These are phyloP conservation scores for Sceloporus tristichus DNA, from an alignment of 2,113 vertebrate species.

Conservation along the genomic window DNA sequence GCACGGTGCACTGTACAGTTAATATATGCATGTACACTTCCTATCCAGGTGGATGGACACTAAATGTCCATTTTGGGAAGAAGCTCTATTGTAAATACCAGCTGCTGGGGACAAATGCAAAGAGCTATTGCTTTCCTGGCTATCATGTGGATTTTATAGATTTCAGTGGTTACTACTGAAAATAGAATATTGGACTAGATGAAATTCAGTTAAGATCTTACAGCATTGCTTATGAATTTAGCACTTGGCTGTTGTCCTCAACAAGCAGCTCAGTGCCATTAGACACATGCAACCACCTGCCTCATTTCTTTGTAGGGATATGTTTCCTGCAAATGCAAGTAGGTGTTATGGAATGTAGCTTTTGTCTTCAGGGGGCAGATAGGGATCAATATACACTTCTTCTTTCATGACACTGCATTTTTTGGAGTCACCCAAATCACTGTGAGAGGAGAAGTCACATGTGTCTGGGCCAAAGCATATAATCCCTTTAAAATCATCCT, in stretches of 20 bases:
- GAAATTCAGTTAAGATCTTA: background rate
- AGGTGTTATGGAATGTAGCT: conserved; percentile 11
- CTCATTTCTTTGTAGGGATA: background rate
- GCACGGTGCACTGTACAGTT: background rate
- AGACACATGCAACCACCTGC: background rate
- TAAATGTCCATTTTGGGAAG: background rate
- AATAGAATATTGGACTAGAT: too few species aligned
- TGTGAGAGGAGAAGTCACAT: background rate
- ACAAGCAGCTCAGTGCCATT: background rate
- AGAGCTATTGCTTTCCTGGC: background rate
- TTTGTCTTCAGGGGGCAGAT: conserved; percentile 4
- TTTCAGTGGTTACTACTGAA: too few species aligned
- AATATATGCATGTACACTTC: background rate
- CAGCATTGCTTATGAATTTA: background rate
- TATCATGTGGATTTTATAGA: background rate
- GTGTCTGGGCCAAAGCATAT: background rate
- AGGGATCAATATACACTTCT: background rate
- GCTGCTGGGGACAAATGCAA: background rate
- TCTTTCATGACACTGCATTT: background rate
- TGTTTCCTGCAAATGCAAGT: background rate
- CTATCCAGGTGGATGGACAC: background rate
- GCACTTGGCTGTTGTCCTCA: background rate
- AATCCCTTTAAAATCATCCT: background rate
- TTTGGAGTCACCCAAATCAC: background rate
- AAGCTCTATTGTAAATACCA: background rate